These are phyloP conservation scores for Arrhopalites spinosus DNA, from an alignment of 2,888 invertebrate species.

Conservation along the genomic window DNA sequence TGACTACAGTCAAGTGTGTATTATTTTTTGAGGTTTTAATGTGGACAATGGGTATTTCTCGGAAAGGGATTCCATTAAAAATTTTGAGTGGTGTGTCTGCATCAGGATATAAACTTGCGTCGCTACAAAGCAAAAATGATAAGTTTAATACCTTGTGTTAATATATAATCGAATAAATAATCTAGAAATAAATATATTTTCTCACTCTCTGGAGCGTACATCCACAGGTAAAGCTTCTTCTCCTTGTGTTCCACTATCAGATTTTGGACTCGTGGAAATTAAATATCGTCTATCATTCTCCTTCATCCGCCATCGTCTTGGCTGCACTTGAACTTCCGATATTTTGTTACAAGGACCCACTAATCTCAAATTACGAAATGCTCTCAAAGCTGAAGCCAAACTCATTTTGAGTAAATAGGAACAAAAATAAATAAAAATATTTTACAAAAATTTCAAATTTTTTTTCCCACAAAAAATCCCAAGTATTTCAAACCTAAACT, in stretches of 20 bases:
- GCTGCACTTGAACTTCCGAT: constrained; percentile 8
- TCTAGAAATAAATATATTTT: neutral
- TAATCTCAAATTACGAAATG: constrained; percentile 17
- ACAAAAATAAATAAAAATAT: too few species aligned
- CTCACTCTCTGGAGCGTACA: constrained; percentile 61
- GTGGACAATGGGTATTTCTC: constrained; percentile 80
- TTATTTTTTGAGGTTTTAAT: constrained; percentile 85
- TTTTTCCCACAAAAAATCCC: too few species aligned
- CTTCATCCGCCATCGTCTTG: constrained; percentile 50
- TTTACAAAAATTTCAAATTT: too few species aligned
- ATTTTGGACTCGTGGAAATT: constrained; percentile 59
- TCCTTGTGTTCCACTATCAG: constrained; percentile 79
- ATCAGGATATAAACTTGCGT: constrained; percentile 80
- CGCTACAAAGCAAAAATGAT: too few species aligned
- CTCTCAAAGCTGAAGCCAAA: constrained; percentile 14
- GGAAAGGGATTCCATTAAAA: constrained; percentile 77
- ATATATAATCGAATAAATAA: too few species aligned
- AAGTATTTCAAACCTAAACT: too few species aligned
- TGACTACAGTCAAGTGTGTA: constrained; percentile 78
- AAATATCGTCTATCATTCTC: constrained; percentile 59
- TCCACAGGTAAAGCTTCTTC: constrained; percentile 71
- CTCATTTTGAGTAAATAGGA: constrained; percentile 26
- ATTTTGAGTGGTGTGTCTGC: constrained; percentile 71
- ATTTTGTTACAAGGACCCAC: neutral
- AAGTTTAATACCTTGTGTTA: too few species aligned